Evolutionary conservation across 2,113 vertebrate species (phyloP).

Genomic region (Alligator mississippiensis): DNA sequence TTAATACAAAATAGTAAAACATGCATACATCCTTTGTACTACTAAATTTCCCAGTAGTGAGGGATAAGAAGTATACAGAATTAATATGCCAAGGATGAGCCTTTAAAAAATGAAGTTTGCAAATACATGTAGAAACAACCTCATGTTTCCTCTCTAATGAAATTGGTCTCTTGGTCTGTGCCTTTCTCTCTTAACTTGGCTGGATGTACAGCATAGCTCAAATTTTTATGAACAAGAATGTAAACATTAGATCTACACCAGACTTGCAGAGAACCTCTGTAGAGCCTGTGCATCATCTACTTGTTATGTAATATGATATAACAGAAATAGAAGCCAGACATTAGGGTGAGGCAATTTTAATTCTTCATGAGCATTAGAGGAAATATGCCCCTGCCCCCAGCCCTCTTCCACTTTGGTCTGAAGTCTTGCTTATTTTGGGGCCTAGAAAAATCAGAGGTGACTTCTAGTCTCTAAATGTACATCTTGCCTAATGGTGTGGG

Average conservation of each 20-base stretch:
- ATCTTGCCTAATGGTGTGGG: constrained; percentile 17
- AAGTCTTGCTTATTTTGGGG: not conserved
- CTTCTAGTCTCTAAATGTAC: not conserved
- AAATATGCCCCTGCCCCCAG: not conserved
- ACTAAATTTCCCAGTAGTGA: not conserved
- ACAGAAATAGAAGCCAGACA: constrained; percentile 76
- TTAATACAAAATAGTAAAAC: not conserved
- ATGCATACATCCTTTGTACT: not conserved
- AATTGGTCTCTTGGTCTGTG: not conserved
- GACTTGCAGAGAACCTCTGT: constrained; percentile 34
- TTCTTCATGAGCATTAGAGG: constrained; percentile 14
- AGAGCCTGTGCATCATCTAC: constrained; percentile 53
- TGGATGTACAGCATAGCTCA: constrained; percentile 48
- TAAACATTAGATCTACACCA: constrained; percentile 53
- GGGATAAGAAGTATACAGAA: not conserved
- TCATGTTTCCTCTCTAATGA: not conserved
- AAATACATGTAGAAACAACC: not conserved
- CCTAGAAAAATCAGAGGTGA: constrained; percentile 23
- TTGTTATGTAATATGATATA: constrained; percentile 72
- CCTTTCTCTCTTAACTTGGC: not conserved
- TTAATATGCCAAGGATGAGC: not conserved
- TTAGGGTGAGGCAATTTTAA: constrained; percentile 46
- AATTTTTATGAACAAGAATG: constrained; percentile 63
- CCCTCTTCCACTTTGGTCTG: accelerated
- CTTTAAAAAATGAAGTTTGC: not conserved